phyloP scores from a whole-genome alignment of 2,888 invertebrate genomes.

The Euspilapteryx auroguttella region DNA sequence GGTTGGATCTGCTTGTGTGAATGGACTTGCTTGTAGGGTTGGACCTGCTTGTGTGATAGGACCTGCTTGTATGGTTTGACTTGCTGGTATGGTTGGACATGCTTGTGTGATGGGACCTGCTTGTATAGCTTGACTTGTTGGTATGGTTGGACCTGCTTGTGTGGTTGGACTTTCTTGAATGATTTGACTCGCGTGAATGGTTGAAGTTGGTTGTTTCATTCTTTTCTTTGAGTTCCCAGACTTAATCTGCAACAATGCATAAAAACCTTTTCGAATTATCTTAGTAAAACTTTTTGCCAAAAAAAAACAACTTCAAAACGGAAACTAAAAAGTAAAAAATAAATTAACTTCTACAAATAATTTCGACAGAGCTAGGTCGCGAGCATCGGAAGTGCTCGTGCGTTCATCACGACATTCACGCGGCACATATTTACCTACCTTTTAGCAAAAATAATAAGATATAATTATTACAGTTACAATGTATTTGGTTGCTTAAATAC shows the following conservation, averaged over 20 bases:
- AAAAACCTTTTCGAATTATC: too few relatives aligned
- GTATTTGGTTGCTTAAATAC: too few relatives aligned
- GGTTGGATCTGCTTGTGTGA: conserved; percentile 3
- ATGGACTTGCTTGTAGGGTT: conserved; percentile 2
- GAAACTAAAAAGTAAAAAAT: too few relatives aligned
- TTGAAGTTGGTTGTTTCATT: conserved; percentile 3
- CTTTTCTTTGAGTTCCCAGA: conserved; percentile 2
- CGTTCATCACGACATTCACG: too few relatives aligned
- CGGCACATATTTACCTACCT: too few relatives aligned
- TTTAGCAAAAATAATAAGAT: too few relatives aligned
- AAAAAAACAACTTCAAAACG: too few relatives aligned
- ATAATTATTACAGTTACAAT: too few relatives aligned
- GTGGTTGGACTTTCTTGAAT: conserved; percentile 3
- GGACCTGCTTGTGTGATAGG: conserved; percentile 1
- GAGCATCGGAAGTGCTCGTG: too few relatives aligned
- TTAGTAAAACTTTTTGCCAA: too few relatives aligned
- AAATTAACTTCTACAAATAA: too few relatives aligned
- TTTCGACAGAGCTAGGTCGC: too few relatives aligned
- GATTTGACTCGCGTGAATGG: conserved; percentile 3
- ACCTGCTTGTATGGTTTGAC: conserved; percentile 2
- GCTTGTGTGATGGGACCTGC: conserved; percentile 3
- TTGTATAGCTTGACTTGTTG: conserved; percentile 3
- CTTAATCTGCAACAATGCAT: conserved; percentile 3
- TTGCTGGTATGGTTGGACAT: conserved; percentile 2
- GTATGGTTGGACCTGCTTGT: conserved; percentile 1